Evolutionary conservation across 2,113 vertebrate genomes (phyloP), one percentile per base, ranked within the genome.

Genomic region (Thymallus thymallus): DNA sequence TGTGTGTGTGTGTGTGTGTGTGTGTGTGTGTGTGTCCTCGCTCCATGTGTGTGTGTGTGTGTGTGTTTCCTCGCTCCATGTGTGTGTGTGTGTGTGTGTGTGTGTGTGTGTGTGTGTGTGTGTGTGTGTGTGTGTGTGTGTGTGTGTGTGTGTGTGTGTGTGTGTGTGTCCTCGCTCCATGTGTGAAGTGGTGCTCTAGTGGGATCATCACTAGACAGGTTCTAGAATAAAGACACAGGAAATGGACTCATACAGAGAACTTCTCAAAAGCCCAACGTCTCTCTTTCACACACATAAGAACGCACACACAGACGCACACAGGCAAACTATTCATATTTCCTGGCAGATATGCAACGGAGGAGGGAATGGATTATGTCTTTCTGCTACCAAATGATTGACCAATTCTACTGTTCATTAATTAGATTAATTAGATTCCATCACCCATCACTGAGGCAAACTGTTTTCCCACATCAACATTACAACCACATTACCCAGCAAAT

Each of bases 181-280:
- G 81, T 79, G 85, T 91, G 89, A 90, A 92, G 91, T 90, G 89
- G 80, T 69, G 80, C 89, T 91, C 90, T 88, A 90, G 84, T 82
- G 89, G 90, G 90, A 91, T 86, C 80, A 89, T 92, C 91, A 91
- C 92, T 91, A 91, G 88, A 90, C 83, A 87, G 83, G 84, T 89
- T 91, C 90, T 88, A 87, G 89, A 91, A 88, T 91, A 92, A 92
- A 91, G 91, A 93, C 90, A 92, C 88, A 91, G 90, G 88, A 90
- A 91, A 91, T 87, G 76, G 85, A 89, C 88, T 87, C 81, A 84
- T 76, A 82, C 85, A 74, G 86, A 86, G 86, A 87, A 86, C 83
- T 85, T 88, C 81, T 84, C 79, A 83, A 78, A 78, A 81, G 79
- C 69, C 80, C 20, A 29, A 16, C 14, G 3, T 16, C 70, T 12